A percentile compares a stretch with the other conserved stretches of the same genome.
Conservation (phyloP, 92 coral and sea anemone species). For the Siderastrea radians region DNA sequence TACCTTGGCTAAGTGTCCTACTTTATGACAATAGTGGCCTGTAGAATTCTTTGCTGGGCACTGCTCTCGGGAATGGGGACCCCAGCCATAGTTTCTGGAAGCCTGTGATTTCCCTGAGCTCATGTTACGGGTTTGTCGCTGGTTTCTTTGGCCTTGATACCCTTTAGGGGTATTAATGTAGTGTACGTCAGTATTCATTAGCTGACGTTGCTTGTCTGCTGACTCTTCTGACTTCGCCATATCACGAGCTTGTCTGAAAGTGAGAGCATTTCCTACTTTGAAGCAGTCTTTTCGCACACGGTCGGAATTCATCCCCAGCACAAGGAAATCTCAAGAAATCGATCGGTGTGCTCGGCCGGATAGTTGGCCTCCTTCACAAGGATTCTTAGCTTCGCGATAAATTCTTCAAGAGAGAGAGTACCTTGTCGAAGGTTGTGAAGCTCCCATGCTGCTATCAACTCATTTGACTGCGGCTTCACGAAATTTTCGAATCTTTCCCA, state of each 20-base stretch:
- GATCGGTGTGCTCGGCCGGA: slow-evolving; percentile 48
- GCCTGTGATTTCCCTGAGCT: not conserved
- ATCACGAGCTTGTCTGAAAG: slow-evolving; percentile 47
- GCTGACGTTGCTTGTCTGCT: slow-evolving; percentile 47
- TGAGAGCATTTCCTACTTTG: slow-evolving; percentile 55
- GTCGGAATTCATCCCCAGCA: slow-evolving; percentile 50
- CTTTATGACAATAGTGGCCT: slow-evolving; percentile 51
- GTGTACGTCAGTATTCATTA: slow-evolving; percentile 1
- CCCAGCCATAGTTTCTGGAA: slow-evolving; percentile 53
- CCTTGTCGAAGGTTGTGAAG: slow-evolving; percentile 56
- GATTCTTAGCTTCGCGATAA: slow-evolving; percentile 48
- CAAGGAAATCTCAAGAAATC: slow-evolving; percentile 58
- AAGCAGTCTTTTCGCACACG: slow-evolving; percentile 59
- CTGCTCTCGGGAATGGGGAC: slow-evolving; percentile 43
- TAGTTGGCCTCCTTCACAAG: slow-evolving; percentile 66
- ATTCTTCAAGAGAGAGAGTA: slow-evolving; percentile 56
- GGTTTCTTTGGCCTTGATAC: not conserved
- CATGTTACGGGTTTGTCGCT: not conserved
- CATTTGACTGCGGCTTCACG: slow-evolving; percentile 72
- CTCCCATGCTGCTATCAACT: slow-evolving; percentile 71
- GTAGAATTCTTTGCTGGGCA: slow-evolving; percentile 50
- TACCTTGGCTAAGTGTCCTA: slow-evolving; percentile 61
- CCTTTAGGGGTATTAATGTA: not conserved
- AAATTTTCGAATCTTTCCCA: slow-evolving; percentile 40
- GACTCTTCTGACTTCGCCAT: slow-evolving; percentile 60